Evolutionary conservation across 30 jellyfish, hydroid and myxozoan species (phyloP), one percentile per base, ranked within the genome.

Genomic region (Kudoa iwatai): DNA sequence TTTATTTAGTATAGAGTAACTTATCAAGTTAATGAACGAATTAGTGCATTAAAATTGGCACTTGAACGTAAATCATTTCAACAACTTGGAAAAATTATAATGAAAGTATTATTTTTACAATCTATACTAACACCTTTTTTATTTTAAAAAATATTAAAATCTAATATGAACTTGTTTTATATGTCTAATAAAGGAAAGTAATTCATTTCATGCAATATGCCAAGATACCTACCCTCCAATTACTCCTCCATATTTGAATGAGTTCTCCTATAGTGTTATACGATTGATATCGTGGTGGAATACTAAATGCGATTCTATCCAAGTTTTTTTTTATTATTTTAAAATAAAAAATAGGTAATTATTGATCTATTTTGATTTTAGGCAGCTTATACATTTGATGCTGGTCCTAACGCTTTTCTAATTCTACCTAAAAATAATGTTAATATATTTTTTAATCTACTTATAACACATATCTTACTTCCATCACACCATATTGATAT

Each of bases 301-400:
- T 43, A 64, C 42, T 23, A 20, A 43, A 7, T 25, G 52, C 6
- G 45, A 48, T 2, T 24, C 34, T 25, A 19, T 53, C n/a, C 57
- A 66, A 64, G 77, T 55, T 21, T 32, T 21, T 0, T 18, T 33
- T 42, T 42, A 10, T 14, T 42, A 10, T 42, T 30, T 30, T 30
- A 30, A 9, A 9, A 30, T 9, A 7, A n/a, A 30, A n/a, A 18
- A 12, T 12, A 6, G 14, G 11, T 12, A 6, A 36, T 4, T 36
- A 18, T 9, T 36, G 7, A 36, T 17, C 12, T 36, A 17, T 4
- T 9, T 15, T 17, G 19, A 15, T 4, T 7, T 36, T 4, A 32
- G 62, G 91, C 86, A 10, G 85, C 83, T 6, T 69, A 62, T 40
- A 53, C 91, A 0, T 69, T 69, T 45, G 91, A 69, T 53, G 91